Percentiles rank a stretch among this genome's conserved stretches.
These are phyloP conservation scores for Oscheius sp. DNA, from an alignment of 2,888 invertebrate genomes.

Conservation along the genomic window DNA sequence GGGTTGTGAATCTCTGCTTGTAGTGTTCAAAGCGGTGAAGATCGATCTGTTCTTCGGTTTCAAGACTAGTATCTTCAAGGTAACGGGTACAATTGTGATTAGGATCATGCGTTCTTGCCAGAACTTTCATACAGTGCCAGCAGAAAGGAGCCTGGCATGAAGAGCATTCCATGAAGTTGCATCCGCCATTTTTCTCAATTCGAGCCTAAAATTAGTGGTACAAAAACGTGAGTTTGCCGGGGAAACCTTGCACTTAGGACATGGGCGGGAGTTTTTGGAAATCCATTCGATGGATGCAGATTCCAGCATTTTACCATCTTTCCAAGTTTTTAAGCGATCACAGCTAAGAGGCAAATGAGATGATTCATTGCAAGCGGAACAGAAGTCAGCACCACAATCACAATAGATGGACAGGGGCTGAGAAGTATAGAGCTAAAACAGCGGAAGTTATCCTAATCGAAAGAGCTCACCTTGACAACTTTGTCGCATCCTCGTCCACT, in stretches of 20 bases:
- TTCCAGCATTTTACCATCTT: neutral
- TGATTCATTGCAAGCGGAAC: neutral
- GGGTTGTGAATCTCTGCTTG: no score
- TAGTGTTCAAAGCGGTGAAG: no score
- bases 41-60: no score
- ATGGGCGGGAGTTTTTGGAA: neutral
- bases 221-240: neutral
- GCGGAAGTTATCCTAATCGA: neutral
- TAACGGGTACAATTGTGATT: no score
- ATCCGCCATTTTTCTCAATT: conserved; percentile 3
- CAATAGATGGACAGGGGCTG: neutral
- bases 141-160: no score
- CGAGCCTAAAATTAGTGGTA: neutral
- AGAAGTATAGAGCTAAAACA: neutral
- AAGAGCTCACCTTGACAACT: neutral
- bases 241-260: neutral
- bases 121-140: no score
- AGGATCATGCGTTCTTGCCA: no score
- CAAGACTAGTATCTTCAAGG: no score
- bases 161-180: no score
- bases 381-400: conserved; percentile 1
- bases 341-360: conserved; percentile 8
- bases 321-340: neutral
- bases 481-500: neutral
- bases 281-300: neutral